Evolutionary conservation across 30 jellyfish, hydroid and myxozoan genomes (phyloP).

Genomic region (Rhopilema esculentum): DNA sequence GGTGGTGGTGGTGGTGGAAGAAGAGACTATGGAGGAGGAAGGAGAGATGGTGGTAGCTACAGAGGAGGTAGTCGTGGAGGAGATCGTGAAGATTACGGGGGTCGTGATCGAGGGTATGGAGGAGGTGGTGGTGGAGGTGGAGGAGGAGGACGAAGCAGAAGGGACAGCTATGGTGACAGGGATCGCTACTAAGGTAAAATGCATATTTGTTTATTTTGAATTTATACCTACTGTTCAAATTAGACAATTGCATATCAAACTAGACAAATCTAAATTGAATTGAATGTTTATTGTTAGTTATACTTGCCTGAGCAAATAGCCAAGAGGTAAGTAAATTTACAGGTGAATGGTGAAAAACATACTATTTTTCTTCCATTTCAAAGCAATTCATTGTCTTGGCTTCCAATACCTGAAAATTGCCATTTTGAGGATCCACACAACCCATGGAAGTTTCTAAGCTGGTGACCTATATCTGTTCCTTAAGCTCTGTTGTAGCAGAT

Average conservation of each 20-base stretch:
- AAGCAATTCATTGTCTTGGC: background rate
- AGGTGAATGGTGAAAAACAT: background rate
- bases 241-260: too few relatives aligned
- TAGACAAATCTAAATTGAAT: too few relatives aligned
- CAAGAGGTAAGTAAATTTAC: background rate
- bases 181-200: conserved; percentile 34
- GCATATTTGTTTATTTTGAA: background rate
- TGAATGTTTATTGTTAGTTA: background rate
- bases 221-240: background rate
- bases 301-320: background rate
- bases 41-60: conserved; percentile 16
- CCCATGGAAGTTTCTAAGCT: background rate
- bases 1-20: conserved; percentile 56
- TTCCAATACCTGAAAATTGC: background rate
- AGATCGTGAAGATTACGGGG: conserved; percentile 8
- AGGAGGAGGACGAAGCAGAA: conserved; percentile 58
- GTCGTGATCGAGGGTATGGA: conserved; percentile 31
- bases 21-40: conserved; percentile 11
- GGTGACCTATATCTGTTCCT: background rate
- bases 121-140: conserved; percentile 41
- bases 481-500: background rate
- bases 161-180: conserved; percentile 56
- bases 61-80: conserved; percentile 26
- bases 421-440: background rate
- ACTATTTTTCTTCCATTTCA: background rate